These are phyloP conservation scores for Cephalopterus ornatus DNA, from an alignment of 2,113 vertebrate genomes.

Conservation along the genomic window DNA sequence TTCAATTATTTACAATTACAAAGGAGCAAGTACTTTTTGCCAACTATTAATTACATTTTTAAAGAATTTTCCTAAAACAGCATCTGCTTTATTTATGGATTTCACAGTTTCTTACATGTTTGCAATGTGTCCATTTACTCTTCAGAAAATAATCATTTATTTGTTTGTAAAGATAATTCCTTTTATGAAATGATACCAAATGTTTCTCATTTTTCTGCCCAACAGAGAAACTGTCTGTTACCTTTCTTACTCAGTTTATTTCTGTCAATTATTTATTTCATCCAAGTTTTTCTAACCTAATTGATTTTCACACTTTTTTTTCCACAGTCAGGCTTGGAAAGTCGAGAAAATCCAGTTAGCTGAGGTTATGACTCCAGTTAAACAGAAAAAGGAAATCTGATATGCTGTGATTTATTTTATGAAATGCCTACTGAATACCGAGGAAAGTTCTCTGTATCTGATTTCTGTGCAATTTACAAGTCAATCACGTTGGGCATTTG, in stretches of 20 bases:
- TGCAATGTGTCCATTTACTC: not conserved
- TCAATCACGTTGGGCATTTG: not conserved
- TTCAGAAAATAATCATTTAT: not conserved
- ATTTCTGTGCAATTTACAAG: not conserved
- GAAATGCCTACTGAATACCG: not conserved
- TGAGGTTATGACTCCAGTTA: not conserved
- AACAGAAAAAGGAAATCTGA: not conserved
- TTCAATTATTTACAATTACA: not conserved
- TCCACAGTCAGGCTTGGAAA: not conserved
- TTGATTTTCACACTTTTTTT: conserved; percentile 3
- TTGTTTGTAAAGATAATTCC: not conserved
- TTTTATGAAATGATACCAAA: not conserved
- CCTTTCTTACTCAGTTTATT: not conserved
- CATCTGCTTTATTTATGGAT: not conserved
- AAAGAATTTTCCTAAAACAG: not conserved
- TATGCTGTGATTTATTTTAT: conserved; percentile 13
- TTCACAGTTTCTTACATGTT: not conserved
- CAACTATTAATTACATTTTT: not conserved
- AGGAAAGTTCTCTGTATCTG: not conserved
- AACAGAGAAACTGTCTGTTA: not conserved
- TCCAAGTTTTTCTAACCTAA: not conserved
- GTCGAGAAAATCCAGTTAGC: not conserved
- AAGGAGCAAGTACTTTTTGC: not conserved
- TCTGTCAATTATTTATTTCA: conserved; percentile 36
- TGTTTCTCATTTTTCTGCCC: not conserved